Evolutionary conservation across 2,888 invertebrate species (phyloP).

Genomic region (Margaritifera margaritifera): DNA sequence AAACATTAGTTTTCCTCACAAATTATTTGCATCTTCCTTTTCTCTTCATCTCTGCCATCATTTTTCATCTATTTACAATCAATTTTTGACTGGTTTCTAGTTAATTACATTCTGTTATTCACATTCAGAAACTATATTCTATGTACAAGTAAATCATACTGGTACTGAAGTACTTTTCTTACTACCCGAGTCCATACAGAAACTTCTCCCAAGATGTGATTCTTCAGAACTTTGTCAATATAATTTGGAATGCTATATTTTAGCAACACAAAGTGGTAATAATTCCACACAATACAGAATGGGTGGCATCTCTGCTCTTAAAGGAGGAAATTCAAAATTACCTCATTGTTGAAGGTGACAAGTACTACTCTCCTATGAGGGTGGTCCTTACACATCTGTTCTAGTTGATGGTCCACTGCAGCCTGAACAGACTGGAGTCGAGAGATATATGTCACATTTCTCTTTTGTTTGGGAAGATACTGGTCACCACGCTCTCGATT

Average conservation of each 20-base stretch:
- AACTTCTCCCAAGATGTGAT: neutral
- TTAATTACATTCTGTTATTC: too few relatives aligned
- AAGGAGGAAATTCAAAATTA: constrained; percentile 18
- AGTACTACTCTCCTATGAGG: constrained; percentile 67
- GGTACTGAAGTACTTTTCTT: too few relatives aligned
- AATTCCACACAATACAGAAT: neutral
- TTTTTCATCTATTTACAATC: too few relatives aligned
- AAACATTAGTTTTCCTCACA: too few relatives aligned
- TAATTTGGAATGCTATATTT: neutral
- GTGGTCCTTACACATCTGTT: constrained; percentile 60
- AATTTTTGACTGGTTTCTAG: too few relatives aligned
- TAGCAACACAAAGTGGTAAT: neutral
- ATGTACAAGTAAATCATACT: too few relatives aligned
- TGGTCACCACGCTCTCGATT: constrained; percentile 56
- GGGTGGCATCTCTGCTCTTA: neutral
- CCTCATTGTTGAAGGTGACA: constrained; percentile 68
- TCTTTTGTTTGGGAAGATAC: constrained; percentile 57
- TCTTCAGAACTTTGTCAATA: too few relatives aligned
- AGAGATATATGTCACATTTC: constrained; percentile 66
- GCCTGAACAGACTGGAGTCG: constrained; percentile 69
- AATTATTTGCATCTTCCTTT: too few relatives aligned
- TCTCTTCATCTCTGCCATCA: too few relatives aligned
- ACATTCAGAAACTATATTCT: too few relatives aligned
- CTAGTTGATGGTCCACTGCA: constrained; percentile 69
- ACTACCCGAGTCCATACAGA: too few relatives aligned